Evolutionary conservation across 2,888 invertebrate species (phyloP).

Genomic region (Tiliacea aurago): DNA sequence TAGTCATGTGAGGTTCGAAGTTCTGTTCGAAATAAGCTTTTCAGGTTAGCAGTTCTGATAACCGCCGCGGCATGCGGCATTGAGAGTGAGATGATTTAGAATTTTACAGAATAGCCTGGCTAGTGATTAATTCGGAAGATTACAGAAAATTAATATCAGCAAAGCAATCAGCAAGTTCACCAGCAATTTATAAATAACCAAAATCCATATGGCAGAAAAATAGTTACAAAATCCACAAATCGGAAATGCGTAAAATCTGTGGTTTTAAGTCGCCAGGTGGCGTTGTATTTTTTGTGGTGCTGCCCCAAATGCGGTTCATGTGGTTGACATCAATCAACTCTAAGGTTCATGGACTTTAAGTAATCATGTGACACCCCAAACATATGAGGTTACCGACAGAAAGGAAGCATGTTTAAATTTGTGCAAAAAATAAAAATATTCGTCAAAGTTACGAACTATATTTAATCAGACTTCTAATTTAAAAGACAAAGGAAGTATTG

Average conservation of each 20-base stretch:
- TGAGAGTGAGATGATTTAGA: not conserved
- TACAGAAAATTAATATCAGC: not conserved
- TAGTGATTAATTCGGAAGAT: not conserved
- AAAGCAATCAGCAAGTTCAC: not conserved
- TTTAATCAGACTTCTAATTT: no score
- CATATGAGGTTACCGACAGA: constrained; percentile 46
- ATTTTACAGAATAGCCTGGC: not conserved
- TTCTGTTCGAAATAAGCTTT: no score
- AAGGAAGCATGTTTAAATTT: constrained; percentile 58
- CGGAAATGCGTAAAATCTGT: constrained; percentile 77
- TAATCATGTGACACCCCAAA: constrained; percentile 55
- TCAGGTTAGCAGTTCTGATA: not conserved
- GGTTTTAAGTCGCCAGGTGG: constrained; percentile 79
- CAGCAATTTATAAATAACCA: not conserved
- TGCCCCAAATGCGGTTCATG: constrained; percentile 82
- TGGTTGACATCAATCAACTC: constrained; percentile 83
- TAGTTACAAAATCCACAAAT: constrained; percentile 56
- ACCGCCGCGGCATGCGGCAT: no score
- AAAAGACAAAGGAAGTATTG: no score
- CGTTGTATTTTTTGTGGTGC: constrained; percentile 73
- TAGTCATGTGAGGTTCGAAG: not conserved
- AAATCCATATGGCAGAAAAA: constrained; percentile 33
- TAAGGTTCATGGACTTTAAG: constrained; percentile 44
- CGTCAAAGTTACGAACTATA: no score
- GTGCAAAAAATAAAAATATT: constrained; percentile 34